These are phyloP conservation scores for Eubasilissa regina DNA, from an alignment of 1,140 invertebrate species.

Conservation along the genomic window DNA sequence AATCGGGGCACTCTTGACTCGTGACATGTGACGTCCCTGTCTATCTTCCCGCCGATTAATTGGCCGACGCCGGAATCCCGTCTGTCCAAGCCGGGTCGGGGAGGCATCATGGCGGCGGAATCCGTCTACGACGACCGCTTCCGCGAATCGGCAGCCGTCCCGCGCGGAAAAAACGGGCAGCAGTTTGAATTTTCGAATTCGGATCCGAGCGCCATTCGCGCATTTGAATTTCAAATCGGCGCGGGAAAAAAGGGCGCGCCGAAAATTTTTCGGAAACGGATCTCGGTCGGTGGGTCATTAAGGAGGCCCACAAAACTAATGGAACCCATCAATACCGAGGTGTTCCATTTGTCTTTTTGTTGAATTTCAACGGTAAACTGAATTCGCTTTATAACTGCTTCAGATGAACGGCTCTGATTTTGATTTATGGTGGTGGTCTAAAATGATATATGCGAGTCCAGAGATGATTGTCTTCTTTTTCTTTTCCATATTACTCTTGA, in stretches of 20 bases:
- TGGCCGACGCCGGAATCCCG: neutral
- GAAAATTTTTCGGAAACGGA: constrained; percentile 10
- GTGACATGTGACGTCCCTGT: too few species aligned
- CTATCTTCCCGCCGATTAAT: neutral
- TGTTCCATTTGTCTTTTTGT: neutral
- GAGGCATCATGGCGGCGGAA: constrained; percentile 12
- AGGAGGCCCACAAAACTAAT: neutral
- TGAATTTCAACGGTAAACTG: too few species aligned
- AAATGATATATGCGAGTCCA: too few species aligned
- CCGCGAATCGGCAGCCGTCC: neutral
- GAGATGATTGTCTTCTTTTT: too few species aligned
- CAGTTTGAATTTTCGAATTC: constrained; percentile 4
- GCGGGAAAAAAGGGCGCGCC: constrained; percentile 18
- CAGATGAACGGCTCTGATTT: too few species aligned
- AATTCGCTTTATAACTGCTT: too few species aligned
- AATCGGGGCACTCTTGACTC: too few species aligned
- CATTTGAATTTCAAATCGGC: constrained; percentile 30
- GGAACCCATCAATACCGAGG: neutral
- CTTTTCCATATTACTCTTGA: too few species aligned
- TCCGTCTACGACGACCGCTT: neutral
- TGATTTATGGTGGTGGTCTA: too few species aligned
- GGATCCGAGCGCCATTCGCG: neutral
- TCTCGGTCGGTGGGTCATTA: constrained; percentile 21
- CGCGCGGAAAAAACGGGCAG: too few species aligned
- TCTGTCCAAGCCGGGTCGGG: neutral